These are phyloP conservation scores for Bedellia somnulentella DNA, from an alignment of 2,888 invertebrate genomes.

Conservation along the genomic window DNA sequence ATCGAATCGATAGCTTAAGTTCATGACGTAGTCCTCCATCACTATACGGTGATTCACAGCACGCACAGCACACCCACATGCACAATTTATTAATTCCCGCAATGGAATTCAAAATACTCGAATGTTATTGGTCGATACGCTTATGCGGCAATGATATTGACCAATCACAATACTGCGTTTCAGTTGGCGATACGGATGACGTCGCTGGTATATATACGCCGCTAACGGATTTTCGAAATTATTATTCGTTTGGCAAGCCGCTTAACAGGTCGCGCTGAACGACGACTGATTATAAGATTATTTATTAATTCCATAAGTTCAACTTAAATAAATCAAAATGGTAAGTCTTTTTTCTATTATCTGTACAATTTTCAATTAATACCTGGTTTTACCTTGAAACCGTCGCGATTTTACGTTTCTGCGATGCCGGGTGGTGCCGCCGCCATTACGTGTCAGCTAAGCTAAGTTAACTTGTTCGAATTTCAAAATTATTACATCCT, in stretches of 20 bases:
- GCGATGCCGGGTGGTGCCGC: conserved; percentile 27
- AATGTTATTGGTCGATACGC: conserved; percentile 47
- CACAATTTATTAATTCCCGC: too few relatives aligned
- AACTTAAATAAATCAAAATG: conserved; percentile 50
- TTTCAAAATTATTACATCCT: conserved; percentile 1
- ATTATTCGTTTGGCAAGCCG: conserved; percentile 70
- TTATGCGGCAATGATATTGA: conserved; percentile 36
- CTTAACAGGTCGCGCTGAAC: conserved; percentile 68
- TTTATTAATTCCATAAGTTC: conserved; percentile 49
- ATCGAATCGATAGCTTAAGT: too few relatives aligned
- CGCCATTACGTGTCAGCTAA: conserved; percentile 45
- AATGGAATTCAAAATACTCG: too few relatives aligned
- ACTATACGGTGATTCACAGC: too few relatives aligned
- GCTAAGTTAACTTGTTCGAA: conserved; percentile 11
- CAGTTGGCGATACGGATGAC: conserved; percentile 54
- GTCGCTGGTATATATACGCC: conserved; percentile 58
- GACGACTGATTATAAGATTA: conserved; percentile 50
- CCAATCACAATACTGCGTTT: conserved; percentile 44
- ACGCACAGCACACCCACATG: too few relatives aligned
- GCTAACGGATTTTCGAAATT: conserved; percentile 39
- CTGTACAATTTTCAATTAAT: conserved; percentile 5
- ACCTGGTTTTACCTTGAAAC: conserved; percentile 6
- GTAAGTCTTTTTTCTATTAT: conserved; percentile 26
- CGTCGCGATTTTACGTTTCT: conserved; percentile 6
- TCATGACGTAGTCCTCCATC: too few relatives aligned